Percentiles rank a stretch among this genome's conserved stretches.
phyloP scores from a whole-genome alignment of 2,888 invertebrate genomes.

The Argyresthia albistria region DNA sequence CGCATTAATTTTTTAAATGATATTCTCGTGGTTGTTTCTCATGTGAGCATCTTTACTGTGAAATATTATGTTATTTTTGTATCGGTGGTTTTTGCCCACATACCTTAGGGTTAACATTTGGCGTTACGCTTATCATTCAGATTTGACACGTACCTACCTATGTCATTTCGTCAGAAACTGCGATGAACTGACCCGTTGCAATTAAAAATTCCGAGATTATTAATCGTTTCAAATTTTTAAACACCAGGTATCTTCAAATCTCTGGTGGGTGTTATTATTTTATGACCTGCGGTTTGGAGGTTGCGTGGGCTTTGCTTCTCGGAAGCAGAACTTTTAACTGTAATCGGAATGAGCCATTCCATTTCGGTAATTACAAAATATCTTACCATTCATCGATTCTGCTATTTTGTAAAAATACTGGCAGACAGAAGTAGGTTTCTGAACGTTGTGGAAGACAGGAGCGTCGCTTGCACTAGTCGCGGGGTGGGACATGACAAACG shows the following conservation, averaged over 20 bases:
- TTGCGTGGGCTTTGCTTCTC: slow-evolving; percentile 52
- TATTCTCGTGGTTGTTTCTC: slow-evolving; percentile 68
- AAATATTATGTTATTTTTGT: slow-evolving; percentile 46
- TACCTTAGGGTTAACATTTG: slow-evolving; percentile 15
- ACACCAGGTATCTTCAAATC: slow-evolving; percentile 40
- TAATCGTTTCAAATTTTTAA: slow-evolving; percentile 61
- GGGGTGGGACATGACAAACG: slow-evolving; percentile 60
- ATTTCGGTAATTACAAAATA: not conserved
- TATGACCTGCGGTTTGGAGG: slow-evolving; percentile 53
- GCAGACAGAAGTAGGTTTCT: slow-evolving; percentile 46
- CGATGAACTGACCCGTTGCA: slow-evolving; percentile 46
- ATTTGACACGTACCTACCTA: slow-evolving; percentile 27
- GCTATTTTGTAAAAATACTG: slow-evolving; percentile 22
- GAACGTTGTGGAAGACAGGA: slow-evolving; percentile 57
- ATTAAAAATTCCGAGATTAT: slow-evolving; percentile 48
- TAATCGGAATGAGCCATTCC: not conserved
- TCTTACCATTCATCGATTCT: not conserved
- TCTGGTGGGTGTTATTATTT: slow-evolving; percentile 47
- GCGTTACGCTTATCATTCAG: slow-evolving; percentile 37
- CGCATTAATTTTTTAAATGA: slow-evolving; percentile 66
- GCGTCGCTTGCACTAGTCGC: slow-evolving; percentile 60
- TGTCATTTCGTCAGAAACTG: slow-evolving; percentile 46
- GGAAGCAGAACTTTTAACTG: slow-evolving; percentile 30
- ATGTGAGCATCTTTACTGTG: slow-evolving; percentile 54
- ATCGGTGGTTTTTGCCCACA: slow-evolving; percentile 46